Evolutionary conservation across 2,888 invertebrate genomes (phyloP).

Genomic region (Drosophila cognata): DNA sequence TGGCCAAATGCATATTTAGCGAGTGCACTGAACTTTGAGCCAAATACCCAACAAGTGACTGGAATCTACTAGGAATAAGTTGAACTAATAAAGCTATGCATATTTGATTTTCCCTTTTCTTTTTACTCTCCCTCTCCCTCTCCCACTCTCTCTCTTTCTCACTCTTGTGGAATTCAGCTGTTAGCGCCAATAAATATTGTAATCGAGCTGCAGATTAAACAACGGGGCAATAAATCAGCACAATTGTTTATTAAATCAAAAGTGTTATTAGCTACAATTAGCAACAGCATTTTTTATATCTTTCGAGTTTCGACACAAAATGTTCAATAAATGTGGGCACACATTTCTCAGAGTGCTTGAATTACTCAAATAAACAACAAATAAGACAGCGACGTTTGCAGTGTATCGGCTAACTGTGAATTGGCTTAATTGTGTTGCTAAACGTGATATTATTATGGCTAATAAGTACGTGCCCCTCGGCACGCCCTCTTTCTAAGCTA

Average conservation of each 20-base stretch:
- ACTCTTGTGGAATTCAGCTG: background rate
- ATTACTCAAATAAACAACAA: background rate
- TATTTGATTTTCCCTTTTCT: background rate
- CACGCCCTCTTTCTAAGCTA: constrained; percentile 24
- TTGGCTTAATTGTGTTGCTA: constrained; percentile 7
- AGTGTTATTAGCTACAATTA: constrained; percentile 4
- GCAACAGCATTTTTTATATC: background rate
- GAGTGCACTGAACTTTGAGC: constrained; percentile 59
- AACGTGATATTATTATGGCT: background rate
- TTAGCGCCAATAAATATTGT: constrained; percentile 23
- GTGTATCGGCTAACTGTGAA: constrained; percentile 21
- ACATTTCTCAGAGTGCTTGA: background rate
- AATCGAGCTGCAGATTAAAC: constrained; percentile 4
- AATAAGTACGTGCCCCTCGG: background rate
- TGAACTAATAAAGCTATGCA: background rate
- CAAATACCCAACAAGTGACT: constrained; percentile 12
- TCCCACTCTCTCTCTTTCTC: background rate
- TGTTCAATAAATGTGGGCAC: background rate
- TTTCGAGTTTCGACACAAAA: background rate
- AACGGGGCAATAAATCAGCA: constrained; percentile 14
- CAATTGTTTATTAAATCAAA: constrained; percentile 16
- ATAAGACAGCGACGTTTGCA: background rate
- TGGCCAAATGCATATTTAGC: background rate
- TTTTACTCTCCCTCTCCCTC: background rate
- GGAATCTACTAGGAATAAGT: background rate